Evolutionary conservation across 2,797 vertebrate genomes (phyloP), one percentile per base, ranked within the genome.

Genomic region (Erpetoichthys calabaricus): DNA sequence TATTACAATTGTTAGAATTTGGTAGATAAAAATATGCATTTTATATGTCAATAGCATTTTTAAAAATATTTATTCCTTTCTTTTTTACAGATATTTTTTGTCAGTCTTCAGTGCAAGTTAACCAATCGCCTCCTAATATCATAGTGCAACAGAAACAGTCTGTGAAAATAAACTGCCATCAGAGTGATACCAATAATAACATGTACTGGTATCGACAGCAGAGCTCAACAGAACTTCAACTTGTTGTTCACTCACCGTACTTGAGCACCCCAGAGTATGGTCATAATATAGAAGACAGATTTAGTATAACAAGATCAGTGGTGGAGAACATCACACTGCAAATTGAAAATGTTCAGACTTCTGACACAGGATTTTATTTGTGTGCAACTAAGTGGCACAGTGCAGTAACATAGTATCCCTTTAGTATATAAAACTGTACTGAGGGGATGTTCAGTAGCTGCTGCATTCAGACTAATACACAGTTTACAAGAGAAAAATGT

Each of bases 121-220:
- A 25, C 25, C 25, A 25, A 25, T 25, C 25, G 25, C 2, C 25
- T 25, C 25, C 25, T 25, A 25, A 25, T 25, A 25, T 25, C 25
- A 42, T 51, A 45, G 53, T 50, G 53, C 49, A 7, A 5, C 46
- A 46, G 57, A 53, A 57, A 6, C 46, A 62, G 52, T 25, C 47
- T 8, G 56, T 47, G n/a, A 42, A 7, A 8, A 58, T 56, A 3
- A 54, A 42, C 50, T 62, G 61, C 57, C 55, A 47, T 44, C 61
- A 62, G 53, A 62, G 47, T 7, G 45, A 43, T 47, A 55, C 57
- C 44, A 58, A 62, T 44, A 4, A 43, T 7, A 45, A 58, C 56
- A 62, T 62, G 57, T 62, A 62, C 47, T 62, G 61, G 57, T 62
- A 58, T 47, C 61, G 57, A 42, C 61, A 58, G 61, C 57, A 62